phyloP scores from a whole-genome alignment of 2,113 vertebrate species.

The Phyllopteryx taeniolatus region DNA sequence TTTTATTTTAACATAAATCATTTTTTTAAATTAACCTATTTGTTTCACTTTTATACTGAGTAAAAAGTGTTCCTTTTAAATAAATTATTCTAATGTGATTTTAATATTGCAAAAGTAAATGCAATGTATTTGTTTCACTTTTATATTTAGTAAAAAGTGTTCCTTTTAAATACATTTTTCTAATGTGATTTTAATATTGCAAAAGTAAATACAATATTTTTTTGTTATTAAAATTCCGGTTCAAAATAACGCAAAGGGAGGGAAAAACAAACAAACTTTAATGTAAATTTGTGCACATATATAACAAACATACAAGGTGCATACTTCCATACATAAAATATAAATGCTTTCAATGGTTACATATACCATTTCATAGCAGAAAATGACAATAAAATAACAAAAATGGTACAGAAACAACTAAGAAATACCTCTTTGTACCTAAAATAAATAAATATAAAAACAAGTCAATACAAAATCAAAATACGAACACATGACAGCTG shows the following conservation, averaged over 20 bases:
- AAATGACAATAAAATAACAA: background rate
- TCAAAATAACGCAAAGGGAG: background rate
- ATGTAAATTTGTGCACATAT: constrained; percentile 70
- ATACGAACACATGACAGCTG: constrained; percentile 29
- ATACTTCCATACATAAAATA: constrained; percentile 69
- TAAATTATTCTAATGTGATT: background rate
- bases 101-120: background rate
- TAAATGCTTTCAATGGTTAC: constrained; percentile 61
- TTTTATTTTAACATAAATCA: background rate
- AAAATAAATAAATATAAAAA: background rate
- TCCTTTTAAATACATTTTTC: background rate
- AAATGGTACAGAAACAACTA: background rate
- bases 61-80: too few species aligned
- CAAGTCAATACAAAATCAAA: background rate
- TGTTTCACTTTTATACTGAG: background rate
- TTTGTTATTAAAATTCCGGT: too few species aligned
- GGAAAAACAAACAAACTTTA: constrained; percentile 67
- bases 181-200: background rate
- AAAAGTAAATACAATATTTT: background rate
- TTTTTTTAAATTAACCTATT: background rate
- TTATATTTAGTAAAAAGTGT: background rate
- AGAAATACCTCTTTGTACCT: background rate
- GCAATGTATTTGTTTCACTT: background rate
- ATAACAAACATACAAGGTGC: constrained; percentile 68
- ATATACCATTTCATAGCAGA: constrained; percentile 40